Evolutionary conservation across 1,140 invertebrate genomes (phyloP), one percentile per base, ranked within the genome.

Genomic region (Lerema accius): DNA sequence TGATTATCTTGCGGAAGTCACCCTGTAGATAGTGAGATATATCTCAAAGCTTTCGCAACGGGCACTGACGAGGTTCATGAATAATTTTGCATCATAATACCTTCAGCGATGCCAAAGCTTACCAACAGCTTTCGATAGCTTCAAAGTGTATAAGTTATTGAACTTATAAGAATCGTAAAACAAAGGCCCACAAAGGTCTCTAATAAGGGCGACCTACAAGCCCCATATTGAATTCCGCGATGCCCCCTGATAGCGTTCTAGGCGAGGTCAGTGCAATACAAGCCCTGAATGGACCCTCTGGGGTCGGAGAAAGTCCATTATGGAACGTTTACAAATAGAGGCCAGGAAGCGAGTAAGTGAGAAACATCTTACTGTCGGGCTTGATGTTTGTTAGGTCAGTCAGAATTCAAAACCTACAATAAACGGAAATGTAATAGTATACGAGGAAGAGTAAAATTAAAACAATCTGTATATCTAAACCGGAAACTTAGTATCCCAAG

Each of bases 221-320:
- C 39, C 40, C 53, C 14, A 28, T 45, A 56, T 40, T 43, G 53
- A 56, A 56, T 56, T 56, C 39, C 40, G 40, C 40, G 53, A 56
- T 56, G 53, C 39, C 53, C 53, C 40, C 53, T 9, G 53, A 45
- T 56, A 56, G 39, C 53, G 53, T 56, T 56, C 17, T 45, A 16
- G 13, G 2, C 6, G 26, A 56, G 53, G 53, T 56, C 40, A 56
- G 23, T 15, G 23, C 9, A 42, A 13, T 55, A 28, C 53, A 45
- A 14, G 53, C 23, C 42, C 40, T 26, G 26, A 56, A 56, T 56
- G 19, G 40, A 56, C 40, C 40, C 53, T 56, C 5, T 40, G 37
- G 50, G 16, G 50, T 40, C 50, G 17, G 50, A 53, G 35, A 42
- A 53, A 53, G 50, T 53, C 11, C n/a, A 51, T 51, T 39, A 37